Percentiles rank a stretch among this genome's conserved stretches.
Evolutionary conservation across 1,140 invertebrate genomes (phyloP).

Genomic region (Listronotus oregonensis): DNA sequence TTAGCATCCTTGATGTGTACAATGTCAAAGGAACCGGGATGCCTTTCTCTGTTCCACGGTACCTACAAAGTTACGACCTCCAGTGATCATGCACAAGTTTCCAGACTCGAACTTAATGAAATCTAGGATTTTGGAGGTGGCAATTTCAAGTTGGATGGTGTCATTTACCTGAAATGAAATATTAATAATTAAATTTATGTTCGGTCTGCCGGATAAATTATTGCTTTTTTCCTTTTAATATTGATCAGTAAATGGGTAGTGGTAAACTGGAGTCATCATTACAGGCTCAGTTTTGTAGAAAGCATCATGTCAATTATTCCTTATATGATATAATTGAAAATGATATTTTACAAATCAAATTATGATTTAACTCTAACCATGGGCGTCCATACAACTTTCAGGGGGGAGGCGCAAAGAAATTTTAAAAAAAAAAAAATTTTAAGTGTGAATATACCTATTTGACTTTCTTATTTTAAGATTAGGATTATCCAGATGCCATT

Average conservation of each 20-base stretch:
- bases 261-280: slow-evolving; percentile 34
- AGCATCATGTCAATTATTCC: slow-evolving; percentile 24
- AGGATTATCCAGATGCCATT: no score
- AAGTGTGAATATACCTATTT: no score
- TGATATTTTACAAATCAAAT: no score
- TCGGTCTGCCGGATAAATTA: no score
- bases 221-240: not conserved
- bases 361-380: no score
- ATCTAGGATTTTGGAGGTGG: slow-evolving; percentile 93
- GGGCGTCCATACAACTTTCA: no score
- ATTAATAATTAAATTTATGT: not conserved
- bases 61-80: slow-evolving; percentile 99
- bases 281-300: slow-evolving; percentile 26
- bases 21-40: slow-evolving; percentile 99
- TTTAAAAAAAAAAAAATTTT: no score
- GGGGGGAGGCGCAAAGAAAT: no score
- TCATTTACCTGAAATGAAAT: slow-evolving; percentile 71
- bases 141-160: slow-evolving; percentile 95
- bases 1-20: slow-evolving; percentile 97
- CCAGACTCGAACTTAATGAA: slow-evolving; percentile 98
- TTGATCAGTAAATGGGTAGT: slow-evolving; percentile 40
- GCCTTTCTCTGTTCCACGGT: slow-evolving; percentile 95
- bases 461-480: no score
- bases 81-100: slow-evolving; percentile 79
- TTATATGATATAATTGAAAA: no score